Conservation (phyloP, 2,113 vertebrate genomes). For the Mixornis gularis region DNA sequence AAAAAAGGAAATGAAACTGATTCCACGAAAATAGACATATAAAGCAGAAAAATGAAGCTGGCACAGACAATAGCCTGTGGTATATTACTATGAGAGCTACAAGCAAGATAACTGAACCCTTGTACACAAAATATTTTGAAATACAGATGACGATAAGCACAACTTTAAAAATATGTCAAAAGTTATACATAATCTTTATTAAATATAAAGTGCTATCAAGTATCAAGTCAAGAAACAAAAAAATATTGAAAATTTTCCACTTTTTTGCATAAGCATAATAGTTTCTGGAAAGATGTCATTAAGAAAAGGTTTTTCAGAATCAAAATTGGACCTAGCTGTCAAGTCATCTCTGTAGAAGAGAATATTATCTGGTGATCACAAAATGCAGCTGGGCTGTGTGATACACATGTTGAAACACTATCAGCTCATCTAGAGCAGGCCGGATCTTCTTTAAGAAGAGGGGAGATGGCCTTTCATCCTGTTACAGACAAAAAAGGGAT, state of each 20-base stretch:
- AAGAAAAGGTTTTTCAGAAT: background rate
- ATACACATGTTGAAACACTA: background rate
- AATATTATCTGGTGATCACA: background rate
- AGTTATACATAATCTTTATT: background rate
- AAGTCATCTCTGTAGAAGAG: background rate
- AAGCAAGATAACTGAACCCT: background rate
- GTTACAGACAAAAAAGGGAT: background rate
- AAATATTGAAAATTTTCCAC: background rate
- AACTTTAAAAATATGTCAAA: background rate
- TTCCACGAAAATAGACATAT: background rate
- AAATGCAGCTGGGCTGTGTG: background rate
- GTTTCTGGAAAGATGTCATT: background rate
- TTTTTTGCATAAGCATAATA: background rate
- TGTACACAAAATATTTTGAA: background rate
- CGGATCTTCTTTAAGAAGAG: background rate
- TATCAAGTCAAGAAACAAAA: background rate
- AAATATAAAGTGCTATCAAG: background rate
- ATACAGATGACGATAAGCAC: background rate
- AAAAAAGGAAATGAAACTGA: conserved; percentile 25
- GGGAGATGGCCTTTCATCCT: background rate
- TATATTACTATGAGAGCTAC: background rate
- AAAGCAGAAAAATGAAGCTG: background rate
- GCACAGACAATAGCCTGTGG: background rate
- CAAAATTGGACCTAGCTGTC: background rate
- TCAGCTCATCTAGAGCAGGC: background rate